phyloP scores from a whole-genome alignment of 2,888 invertebrate species.

The Drosophila siamana region DNA sequence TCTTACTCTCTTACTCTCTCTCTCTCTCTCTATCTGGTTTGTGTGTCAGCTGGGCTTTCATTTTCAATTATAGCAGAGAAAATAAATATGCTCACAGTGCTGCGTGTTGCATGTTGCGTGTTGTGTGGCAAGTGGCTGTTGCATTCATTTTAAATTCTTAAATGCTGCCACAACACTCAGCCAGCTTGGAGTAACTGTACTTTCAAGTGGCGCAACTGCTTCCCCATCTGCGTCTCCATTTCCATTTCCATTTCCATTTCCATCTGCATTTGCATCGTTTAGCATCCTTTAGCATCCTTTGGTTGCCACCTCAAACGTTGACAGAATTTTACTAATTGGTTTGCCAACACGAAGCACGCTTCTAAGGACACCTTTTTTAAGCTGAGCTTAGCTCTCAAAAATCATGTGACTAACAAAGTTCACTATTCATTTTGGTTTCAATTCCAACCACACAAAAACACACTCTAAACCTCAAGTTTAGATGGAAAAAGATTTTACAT shows the following conservation, averaged over 20 bases:
- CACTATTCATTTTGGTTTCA: too few relatives aligned
- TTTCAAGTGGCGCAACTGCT: constrained; percentile 7
- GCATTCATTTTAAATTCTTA: constrained; percentile 28
- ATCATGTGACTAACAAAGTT: too few relatives aligned
- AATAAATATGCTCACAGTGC: constrained; percentile 2
- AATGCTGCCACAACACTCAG: constrained; percentile 10
- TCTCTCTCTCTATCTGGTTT: constrained; percentile 29
- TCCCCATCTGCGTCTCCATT: neutral
- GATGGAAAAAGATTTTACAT: too few relatives aligned
- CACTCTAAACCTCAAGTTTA: too few relatives aligned
- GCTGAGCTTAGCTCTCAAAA: neutral
- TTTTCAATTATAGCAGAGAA: constrained; percentile 35
- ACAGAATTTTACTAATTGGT: too few relatives aligned
- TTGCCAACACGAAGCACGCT: neutral
- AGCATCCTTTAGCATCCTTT: neutral
- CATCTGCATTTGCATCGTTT: too few relatives aligned
- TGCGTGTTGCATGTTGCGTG: neutral
- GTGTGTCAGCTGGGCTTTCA: constrained; percentile 42
- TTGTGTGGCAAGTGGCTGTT: constrained; percentile 12
- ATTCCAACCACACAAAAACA: too few relatives aligned
- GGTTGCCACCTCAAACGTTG: neutral
- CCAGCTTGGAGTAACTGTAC: constrained; percentile 34
- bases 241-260: too few relatives aligned
- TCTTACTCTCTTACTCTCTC: neutral
- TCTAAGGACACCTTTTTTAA: too few relatives aligned